Percentiles rank a stretch among this genome's conserved stretches.
phyloP scores from a whole-genome alignment of 2,113 vertebrate species.

The Neomonachus schauinslandi region DNA sequence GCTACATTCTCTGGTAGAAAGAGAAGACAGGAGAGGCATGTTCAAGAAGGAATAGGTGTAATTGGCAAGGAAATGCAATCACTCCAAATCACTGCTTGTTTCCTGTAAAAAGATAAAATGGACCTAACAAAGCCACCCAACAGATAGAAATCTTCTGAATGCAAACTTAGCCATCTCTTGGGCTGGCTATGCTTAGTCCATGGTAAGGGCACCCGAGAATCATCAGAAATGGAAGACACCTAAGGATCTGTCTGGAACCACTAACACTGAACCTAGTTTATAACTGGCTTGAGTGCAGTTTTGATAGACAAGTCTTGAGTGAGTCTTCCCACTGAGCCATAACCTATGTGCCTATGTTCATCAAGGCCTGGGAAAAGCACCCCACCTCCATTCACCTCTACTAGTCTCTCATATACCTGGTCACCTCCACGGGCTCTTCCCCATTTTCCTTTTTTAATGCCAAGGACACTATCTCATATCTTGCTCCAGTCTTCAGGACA shows the following conservation, averaged over 20 bases:
- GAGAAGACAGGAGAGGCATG: not conserved
- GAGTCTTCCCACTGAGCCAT: not conserved
- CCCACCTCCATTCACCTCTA: not conserved
- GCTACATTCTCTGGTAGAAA: not conserved
- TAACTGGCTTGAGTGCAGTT: not conserved
- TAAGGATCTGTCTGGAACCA: not conserved
- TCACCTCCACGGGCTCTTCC: not conserved
- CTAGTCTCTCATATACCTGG: not conserved
- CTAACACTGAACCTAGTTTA: not conserved
- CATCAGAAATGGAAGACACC: not conserved
- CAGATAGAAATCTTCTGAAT: not conserved
- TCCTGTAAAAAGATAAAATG: not conserved
- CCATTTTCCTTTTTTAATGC: not conserved
- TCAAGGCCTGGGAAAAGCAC: not conserved
- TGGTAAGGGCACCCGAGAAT: not conserved
- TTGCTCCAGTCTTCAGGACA: not conserved
- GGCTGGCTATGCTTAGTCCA: not conserved
- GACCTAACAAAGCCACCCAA: not conserved
- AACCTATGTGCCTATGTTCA: not conserved
- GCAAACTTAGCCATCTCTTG: not conserved
- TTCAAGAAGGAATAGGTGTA: not conserved
- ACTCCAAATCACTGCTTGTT: not conserved
- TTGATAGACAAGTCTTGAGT: not conserved
- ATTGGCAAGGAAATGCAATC: not conserved
- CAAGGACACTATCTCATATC: not conserved